Evolutionary conservation across 2,113 vertebrate genomes (phyloP).

Genomic region (Anguilla japonica): DNA sequence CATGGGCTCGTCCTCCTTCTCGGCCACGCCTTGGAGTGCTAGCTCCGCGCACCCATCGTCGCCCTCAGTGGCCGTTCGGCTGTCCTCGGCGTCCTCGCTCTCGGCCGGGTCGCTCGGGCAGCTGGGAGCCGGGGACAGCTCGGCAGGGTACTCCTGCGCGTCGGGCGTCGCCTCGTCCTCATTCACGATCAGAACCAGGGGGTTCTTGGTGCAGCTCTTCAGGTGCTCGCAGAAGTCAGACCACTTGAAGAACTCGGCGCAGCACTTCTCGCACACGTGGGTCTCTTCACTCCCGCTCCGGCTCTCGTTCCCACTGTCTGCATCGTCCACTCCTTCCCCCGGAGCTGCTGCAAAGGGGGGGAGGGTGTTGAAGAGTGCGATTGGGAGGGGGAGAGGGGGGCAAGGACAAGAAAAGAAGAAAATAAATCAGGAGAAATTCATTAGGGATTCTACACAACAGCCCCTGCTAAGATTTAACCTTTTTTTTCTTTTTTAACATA

Average conservation of each 20-base stretch:
- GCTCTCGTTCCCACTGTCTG: constrained; percentile 90
- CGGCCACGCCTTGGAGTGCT: constrained; percentile 56
- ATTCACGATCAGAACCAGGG: constrained; percentile 89
- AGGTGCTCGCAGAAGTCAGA: constrained; percentile 93
- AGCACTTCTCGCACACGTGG: constrained; percentile 91
- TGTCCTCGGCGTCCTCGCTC: constrained; percentile 86
- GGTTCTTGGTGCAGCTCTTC: constrained; percentile 89
- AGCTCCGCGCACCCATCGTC: constrained; percentile 76
- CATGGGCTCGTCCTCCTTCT: constrained; percentile 91
- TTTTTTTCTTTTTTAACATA: constrained; percentile 75
- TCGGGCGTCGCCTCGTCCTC: constrained; percentile 87
- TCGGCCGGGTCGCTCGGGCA: constrained; percentile 84
- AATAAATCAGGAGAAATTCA: constrained; percentile 77
- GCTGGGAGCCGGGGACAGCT: constrained; percentile 82
- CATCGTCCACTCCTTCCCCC: constrained; percentile 86
- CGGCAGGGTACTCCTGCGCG: constrained; percentile 76
- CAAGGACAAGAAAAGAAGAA: constrained; percentile 45
- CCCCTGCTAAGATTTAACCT: constrained; percentile 76
- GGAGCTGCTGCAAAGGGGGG: constrained; percentile 65
- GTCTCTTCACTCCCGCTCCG: constrained; percentile 93
- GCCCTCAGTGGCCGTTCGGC: constrained; percentile 67
- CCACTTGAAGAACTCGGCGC: constrained; percentile 98
- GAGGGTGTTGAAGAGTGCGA: constrained; percentile 17
- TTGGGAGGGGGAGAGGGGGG: constrained; percentile 22
- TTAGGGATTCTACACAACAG: constrained; percentile 77